phyloP scores from a whole-genome alignment of 2,888 invertebrate genomes.

The Tipula unca region DNA sequence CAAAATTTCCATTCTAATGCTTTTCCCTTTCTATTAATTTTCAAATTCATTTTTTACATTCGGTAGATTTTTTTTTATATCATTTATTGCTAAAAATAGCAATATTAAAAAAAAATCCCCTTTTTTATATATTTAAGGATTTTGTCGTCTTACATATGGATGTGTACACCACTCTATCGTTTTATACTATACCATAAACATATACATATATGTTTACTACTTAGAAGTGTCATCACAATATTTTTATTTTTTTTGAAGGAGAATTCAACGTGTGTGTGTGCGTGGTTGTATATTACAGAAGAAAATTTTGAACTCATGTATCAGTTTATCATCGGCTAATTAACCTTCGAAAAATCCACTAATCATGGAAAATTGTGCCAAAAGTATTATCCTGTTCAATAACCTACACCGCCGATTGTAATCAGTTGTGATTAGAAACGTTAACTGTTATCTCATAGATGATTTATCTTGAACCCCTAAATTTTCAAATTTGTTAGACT shows the following conservation, averaged over 20 bases:
- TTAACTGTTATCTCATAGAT: no score
- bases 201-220: not conserved
- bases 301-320: no score
- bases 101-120: not conserved
- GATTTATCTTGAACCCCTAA: no score
- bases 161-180: not conserved
- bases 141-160: not conserved
- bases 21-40: not conserved
- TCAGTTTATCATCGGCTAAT: no score
- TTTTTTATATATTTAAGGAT: not conserved
- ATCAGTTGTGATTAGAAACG: no score
- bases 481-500: no score
- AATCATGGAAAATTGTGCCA: no score
- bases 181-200: not conserved
- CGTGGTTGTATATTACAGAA: not conserved
- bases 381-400: no score
- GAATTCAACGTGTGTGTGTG: not conserved
- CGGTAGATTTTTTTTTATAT: not conserved
- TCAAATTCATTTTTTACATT: slow-evolving; percentile 14
- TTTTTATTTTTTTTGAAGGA: not conserved
- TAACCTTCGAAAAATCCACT: no score
- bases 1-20: not conserved
- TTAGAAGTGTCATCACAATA: slow-evolving; percentile 8
- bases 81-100: slow-evolving; percentile 8
- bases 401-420: no score